A percentile compares a stretch with the other conserved stretches of the same genome.
Conservation (phyloP, 2,113 vertebrate species). For the Thamnophis sirtalis region DNA sequence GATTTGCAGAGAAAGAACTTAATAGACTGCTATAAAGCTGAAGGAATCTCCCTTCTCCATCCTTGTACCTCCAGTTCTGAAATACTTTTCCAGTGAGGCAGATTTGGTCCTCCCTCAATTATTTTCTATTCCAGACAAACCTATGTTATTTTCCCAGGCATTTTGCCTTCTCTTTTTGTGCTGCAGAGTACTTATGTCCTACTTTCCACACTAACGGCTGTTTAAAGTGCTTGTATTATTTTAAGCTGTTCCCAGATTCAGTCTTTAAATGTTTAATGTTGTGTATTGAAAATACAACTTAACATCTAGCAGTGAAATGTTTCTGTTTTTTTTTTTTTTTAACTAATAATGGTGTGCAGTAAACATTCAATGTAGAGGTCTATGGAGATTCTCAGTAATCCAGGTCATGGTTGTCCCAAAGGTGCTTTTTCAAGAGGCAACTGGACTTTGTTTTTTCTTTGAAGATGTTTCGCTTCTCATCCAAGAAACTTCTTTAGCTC, state of each 20-base stretch:
- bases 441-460: no score
- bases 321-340: no score
- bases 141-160: background rate
- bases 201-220: background rate
- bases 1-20: background rate
- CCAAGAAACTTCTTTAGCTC: no score
- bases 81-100: background rate
- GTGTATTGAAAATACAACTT: background rate
- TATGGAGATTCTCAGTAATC: no score
- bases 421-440: no score
- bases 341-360: background rate
- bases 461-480: no score
- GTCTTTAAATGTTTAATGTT: background rate
- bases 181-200: background rate
- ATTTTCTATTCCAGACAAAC: background rate
- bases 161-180: background rate
- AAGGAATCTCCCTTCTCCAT: background rate
- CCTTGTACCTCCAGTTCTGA: background rate
- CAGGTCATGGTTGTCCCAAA: no score
- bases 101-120: background rate
- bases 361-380: background rate
- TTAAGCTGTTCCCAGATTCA: background rate
- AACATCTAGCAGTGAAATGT: background rate
- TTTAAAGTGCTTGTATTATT: background rate
- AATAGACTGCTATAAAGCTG: background rate